phyloP scores from a whole-genome alignment of 1,140 invertebrate genomes.

The Oreohelix idahoensis region DNA sequence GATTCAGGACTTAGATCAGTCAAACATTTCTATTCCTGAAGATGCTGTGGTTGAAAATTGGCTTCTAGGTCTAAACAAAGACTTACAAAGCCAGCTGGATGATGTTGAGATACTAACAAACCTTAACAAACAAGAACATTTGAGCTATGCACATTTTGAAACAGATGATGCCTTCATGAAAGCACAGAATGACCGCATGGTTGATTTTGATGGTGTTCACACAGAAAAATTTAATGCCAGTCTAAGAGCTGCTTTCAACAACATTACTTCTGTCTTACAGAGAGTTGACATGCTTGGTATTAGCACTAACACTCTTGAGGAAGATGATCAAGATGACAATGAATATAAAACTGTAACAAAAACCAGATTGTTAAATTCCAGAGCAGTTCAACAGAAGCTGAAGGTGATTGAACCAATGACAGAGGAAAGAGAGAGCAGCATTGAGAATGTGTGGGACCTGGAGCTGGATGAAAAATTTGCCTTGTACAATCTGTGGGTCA shows the following conservation, averaged over 20 bases:
- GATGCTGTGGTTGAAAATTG: background rate
- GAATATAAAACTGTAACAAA: background rate
- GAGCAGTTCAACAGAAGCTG: background rate
- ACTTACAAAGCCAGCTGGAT: conserved; percentile 81
- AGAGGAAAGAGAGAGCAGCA: background rate
- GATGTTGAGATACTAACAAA: conserved; percentile 83
- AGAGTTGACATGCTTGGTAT: background rate
- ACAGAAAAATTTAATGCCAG: background rate
- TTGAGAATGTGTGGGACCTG: conserved; percentile 32
- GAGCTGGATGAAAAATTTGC: background rate
- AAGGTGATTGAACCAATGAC: conserved; percentile 17
- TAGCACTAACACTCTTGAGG: background rate
- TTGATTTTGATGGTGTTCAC: background rate
- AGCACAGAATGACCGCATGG: background rate
- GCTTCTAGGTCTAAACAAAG: conserved; percentile 3
- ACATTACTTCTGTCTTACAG: background rate
- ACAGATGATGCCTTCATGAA: background rate
- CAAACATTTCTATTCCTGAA: background rate
- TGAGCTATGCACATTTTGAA: background rate
- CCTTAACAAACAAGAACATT: conserved; percentile 46
- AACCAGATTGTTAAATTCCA: background rate
- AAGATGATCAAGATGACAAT: background rate
- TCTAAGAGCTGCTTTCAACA: background rate
- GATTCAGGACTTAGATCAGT: background rate
- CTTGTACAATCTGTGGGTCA: conserved; percentile 29